These are phyloP conservation scores for Poecilobothrus nobilitatus DNA, from an alignment of 2,888 invertebrate genomes.

Conservation along the genomic window DNA sequence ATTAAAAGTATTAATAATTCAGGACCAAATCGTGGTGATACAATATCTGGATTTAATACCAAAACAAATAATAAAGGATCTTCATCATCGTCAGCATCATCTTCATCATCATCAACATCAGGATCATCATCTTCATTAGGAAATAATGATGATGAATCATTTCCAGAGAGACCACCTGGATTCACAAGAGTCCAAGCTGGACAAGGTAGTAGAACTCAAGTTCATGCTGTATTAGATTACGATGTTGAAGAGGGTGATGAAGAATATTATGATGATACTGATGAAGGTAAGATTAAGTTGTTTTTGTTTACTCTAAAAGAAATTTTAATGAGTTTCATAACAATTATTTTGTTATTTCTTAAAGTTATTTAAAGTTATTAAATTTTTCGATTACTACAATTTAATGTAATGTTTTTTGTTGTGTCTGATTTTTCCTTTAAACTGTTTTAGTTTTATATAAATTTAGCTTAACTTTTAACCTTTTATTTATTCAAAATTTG, in stretches of 20 bases:
- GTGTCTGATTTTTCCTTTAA: no score
- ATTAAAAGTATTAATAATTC: slow-evolving; percentile 27
- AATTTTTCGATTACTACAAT: no score
- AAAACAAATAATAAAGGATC: not conserved
- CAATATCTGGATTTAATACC: slow-evolving; percentile 16
- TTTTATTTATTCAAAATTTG: no score
- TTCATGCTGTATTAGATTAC: slow-evolving; percentile 43
- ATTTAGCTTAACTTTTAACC: no score
- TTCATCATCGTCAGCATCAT: not conserved
- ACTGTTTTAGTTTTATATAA: no score
- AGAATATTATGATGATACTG: slow-evolving; percentile 37
- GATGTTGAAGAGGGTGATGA: slow-evolving; percentile 42
- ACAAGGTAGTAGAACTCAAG: slow-evolving; percentile 46
- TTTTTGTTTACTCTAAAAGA: not conserved
- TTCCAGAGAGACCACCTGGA: slow-evolving; percentile 52
- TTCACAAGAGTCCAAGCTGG: slow-evolving; percentile 57
- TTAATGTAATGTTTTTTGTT: no score
- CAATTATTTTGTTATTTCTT: no score
- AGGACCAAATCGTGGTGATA: slow-evolving; percentile 26
- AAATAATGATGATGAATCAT: slow-evolving; percentile 27
- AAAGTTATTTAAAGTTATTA: no score
- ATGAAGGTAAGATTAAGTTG: slow-evolving; percentile 30
- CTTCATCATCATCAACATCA: not conserved
- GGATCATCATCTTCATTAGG: not conserved
- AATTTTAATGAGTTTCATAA: no score